Percentiles rank a stretch among this genome's conserved stretches.
These are phyloP conservation scores for Origma solitaria DNA, from an alignment of 2,113 vertebrate genomes.

Conservation along the genomic window DNA sequence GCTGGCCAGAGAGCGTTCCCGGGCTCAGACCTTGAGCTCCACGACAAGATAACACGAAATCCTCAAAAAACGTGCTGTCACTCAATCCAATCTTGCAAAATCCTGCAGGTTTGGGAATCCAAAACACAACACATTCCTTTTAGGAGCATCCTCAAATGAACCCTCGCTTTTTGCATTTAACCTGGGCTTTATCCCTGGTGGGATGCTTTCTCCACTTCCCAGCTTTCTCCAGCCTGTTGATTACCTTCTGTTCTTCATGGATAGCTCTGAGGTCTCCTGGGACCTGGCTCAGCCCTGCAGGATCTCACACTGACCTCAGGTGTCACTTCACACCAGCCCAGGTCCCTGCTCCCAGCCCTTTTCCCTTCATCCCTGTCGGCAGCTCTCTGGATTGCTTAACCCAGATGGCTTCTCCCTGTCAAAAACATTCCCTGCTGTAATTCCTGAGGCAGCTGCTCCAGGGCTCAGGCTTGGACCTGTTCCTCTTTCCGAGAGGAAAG, in stretches of 20 bases:
- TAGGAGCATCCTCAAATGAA: neutral
- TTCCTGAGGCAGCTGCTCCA: slow-evolving; percentile 40
- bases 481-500: slow-evolving; percentile 27
- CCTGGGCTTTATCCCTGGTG: neutral
- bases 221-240: neutral
- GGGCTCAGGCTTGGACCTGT: neutral
- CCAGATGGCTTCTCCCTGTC: slow-evolving; percentile 54
- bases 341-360: neutral
- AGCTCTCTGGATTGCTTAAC: slow-evolving; percentile 12
- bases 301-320: neutral
- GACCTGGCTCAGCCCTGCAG: neutral
- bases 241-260: neutral
- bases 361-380: slow-evolving; percentile 1
- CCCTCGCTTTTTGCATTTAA: neutral
- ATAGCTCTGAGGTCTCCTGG: neutral
- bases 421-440: slow-evolving; percentile 7
- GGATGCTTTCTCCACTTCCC: neutral
- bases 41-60: neutral
- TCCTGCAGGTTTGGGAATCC: neutral
- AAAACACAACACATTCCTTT: neutral
- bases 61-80: neutral
- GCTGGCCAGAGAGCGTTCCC: neutral
- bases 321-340: neutral
- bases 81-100: neutral
- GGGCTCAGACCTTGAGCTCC: neutral